These are phyloP conservation scores for Hesperia comma DNA, from an alignment of 2,888 invertebrate genomes.

Conservation along the genomic window DNA sequence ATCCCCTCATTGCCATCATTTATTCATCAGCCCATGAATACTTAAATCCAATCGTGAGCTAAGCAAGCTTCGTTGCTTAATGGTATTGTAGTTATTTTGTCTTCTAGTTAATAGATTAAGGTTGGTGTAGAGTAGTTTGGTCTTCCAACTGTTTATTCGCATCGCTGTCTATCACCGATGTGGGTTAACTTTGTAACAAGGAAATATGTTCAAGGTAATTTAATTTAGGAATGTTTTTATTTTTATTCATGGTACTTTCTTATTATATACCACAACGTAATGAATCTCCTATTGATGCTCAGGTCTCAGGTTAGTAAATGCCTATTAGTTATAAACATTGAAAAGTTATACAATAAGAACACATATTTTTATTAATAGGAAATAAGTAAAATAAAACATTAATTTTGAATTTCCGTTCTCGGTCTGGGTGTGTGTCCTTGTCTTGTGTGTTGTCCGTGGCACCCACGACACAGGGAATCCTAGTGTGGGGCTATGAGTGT, in stretches of 20 bases:
- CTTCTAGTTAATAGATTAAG: conserved; percentile 35
- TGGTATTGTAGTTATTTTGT: conserved; percentile 63
- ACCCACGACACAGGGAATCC: no score
- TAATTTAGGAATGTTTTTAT: no score
- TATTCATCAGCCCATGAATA: conserved; percentile 78
- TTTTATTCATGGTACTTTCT: neutral
- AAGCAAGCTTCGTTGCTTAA: conserved; percentile 62
- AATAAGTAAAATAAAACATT: no score
- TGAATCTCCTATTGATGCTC: no score
- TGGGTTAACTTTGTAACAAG: conserved; percentile 29
- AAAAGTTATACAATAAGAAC: no score
- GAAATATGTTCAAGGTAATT: conserved; percentile 9
- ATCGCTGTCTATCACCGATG: conserved; percentile 12
- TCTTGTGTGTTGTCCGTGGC: no score
- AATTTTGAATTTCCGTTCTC: no score
- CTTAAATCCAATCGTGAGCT: conserved; percentile 71
- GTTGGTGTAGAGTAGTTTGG: conserved; percentile 17
- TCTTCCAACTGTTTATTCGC: conserved; percentile 14
- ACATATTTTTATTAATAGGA: no score
- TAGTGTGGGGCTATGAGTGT: no score
- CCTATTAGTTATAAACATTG: no score
- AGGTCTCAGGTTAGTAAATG: no score
- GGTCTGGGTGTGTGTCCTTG: no score
- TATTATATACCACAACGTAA: neutral
- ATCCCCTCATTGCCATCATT: conserved; percentile 66